Conservation (phyloP, 2,888 invertebrate species). For the Phortica magna region DNA sequence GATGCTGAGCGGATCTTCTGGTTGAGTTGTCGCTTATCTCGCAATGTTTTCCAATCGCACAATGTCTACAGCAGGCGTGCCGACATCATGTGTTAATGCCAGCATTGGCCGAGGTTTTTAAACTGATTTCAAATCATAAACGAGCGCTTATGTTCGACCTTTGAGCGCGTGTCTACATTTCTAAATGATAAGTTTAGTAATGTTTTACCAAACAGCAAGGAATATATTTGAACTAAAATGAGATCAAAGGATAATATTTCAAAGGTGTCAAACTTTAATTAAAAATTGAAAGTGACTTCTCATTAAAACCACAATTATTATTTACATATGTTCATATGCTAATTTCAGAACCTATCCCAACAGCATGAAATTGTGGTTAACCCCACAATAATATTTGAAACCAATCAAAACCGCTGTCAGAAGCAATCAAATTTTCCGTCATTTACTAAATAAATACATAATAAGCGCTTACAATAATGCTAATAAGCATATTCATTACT, state of each 20-base stretch:
- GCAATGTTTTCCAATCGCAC: not conserved
- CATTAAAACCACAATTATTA: too few species aligned
- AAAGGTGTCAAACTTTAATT: too few species aligned
- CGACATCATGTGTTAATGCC: not conserved
- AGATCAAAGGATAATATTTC: too few species aligned
- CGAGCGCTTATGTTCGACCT: not conserved
- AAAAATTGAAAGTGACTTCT: too few species aligned
- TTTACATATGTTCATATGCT: too few species aligned
- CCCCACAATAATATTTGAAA: not conserved
- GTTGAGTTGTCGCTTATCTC: not conserved
- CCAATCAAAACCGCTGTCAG: not conserved
- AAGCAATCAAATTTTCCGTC: not conserved
- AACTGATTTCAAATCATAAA: too few species aligned
- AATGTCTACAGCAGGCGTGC: not conserved
- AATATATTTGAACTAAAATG: too few species aligned
- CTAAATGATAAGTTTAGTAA: too few species aligned
- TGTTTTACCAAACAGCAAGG: too few species aligned
- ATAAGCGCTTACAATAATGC: constrained; percentile 8
- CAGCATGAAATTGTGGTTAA: not conserved
- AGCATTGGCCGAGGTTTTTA: too few species aligned
- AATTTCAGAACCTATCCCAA: too few species aligned
- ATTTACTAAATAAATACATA: not conserved
- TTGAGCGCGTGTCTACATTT: not conserved
- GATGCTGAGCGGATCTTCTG: not conserved
- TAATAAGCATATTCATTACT: constrained; percentile 26